phyloP scores from a whole-genome alignment of 2,888 invertebrate species.

The Elegia similella region DNA sequence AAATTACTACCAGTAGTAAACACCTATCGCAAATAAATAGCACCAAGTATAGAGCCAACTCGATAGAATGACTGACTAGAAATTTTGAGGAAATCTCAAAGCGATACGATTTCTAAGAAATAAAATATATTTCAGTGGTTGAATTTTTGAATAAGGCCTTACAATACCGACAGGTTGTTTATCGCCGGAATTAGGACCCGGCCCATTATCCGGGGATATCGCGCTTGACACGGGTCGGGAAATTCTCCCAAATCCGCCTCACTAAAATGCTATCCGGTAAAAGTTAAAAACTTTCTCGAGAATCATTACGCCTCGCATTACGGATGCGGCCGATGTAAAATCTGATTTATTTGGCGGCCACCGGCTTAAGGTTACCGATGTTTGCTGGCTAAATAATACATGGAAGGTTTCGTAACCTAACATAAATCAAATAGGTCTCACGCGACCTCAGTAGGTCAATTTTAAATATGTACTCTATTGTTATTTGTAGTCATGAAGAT shows the following conservation, averaged over 20 bases:
- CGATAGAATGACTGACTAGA: neutral
- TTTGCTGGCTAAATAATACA: constrained; percentile 28
- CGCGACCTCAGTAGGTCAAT: neutral
- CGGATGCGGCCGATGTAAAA: constrained; percentile 40
- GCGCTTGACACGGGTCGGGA: constrained; percentile 33
- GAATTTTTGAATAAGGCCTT: constrained; percentile 12
- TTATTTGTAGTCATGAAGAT: neutral
- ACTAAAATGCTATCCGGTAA: constrained; percentile 37
- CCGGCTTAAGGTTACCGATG: constrained; percentile 35
- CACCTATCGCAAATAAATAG: no score
- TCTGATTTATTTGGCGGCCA: constrained; percentile 39
- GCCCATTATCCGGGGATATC: constrained; percentile 27
- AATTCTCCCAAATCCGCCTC: constrained; percentile 33
- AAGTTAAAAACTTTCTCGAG: constrained; percentile 38
- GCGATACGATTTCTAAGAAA: neutral
- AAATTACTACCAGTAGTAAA: no score
- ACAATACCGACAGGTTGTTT: constrained; percentile 25
- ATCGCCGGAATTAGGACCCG: constrained; percentile 24
- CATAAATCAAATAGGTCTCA: neutral
- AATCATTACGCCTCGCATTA: constrained; percentile 37
- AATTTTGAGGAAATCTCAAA: neutral
- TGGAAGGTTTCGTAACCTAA: neutral
- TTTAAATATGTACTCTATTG: constrained; percentile 7
- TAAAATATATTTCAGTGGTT: neutral
- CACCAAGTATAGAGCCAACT: no score